Conservation (phyloP, 2,113 vertebrate species). For the Neolamprologus modestus region DNA sequence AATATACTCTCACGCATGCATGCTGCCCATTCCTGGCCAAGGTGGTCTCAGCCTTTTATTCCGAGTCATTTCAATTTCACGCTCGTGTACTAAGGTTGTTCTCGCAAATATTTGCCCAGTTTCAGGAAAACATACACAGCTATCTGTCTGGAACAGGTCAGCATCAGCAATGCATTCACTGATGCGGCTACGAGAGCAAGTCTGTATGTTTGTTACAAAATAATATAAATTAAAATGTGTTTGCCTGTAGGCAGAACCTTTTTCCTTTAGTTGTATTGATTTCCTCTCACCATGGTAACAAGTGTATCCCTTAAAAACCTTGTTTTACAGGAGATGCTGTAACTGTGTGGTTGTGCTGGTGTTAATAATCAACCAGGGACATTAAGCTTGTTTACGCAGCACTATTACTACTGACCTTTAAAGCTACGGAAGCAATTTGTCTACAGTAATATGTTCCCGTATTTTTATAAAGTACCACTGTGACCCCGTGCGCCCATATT, state of each 20-base stretch:
- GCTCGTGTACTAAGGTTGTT: neutral
- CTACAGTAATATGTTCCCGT: neutral
- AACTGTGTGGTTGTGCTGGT: neutral
- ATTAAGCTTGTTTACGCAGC: neutral
- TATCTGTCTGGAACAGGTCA: neutral
- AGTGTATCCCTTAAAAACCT: slow-evolving; percentile 25
- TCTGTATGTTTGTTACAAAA: slow-evolving; percentile 4
- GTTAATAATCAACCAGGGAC: neutral
- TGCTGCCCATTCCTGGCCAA: neutral
- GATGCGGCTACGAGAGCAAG: neutral
- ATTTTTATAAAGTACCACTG: neutral
- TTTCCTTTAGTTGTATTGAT: slow-evolving; percentile 27
- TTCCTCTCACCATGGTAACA: slow-evolving; percentile 19
- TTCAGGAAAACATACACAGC: neutral
- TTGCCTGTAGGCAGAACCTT: neutral
- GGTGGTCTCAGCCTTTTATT: neutral
- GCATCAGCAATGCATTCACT: slow-evolving; percentile 5
- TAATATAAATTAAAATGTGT: slow-evolving; percentile 35
- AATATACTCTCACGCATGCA: neutral
- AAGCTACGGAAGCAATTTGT: neutral
- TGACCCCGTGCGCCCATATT: neutral
- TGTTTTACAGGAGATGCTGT: slow-evolving; percentile 19
- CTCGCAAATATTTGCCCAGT: neutral
- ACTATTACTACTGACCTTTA: slow-evolving; percentile 33
- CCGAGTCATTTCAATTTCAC: neutral